Evolutionary conservation across 53 echinoderm and acorn worm species (phyloP).

Genomic region (Holothuria leucospilota): DNA sequence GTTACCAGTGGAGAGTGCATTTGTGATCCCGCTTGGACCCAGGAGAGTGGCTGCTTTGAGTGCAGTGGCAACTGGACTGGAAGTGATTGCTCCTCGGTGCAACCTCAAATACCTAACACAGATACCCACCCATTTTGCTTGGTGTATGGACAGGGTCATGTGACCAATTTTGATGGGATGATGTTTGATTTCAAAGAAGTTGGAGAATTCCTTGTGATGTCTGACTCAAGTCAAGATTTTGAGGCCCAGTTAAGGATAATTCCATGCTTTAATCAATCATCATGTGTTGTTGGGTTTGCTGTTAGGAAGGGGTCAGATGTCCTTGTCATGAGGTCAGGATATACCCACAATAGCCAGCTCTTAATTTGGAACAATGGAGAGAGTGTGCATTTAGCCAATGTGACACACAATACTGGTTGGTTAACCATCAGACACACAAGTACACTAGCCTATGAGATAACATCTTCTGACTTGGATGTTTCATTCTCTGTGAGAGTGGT

Average conservation of each 20-base stretch:
- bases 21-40: slow-evolving; percentile 79
- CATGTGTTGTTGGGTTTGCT: slow-evolving; percentile 77
- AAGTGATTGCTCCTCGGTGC: slow-evolving; percentile 64
- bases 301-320: slow-evolving; percentile 54
- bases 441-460: slow-evolving; percentile 63
- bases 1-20: slow-evolving; percentile 74
- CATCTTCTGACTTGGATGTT: slow-evolving; percentile 34
- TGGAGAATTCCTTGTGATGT: slow-evolving; percentile 73
- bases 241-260: slow-evolving; percentile 69
- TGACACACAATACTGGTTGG: slow-evolving; percentile 33
- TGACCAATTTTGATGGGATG: slow-evolving; percentile 75
- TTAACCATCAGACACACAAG: slow-evolving; percentile 60
- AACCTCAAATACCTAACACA: slow-evolving; percentile 53
- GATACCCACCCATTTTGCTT: slow-evolving; percentile 57
- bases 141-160: slow-evolving; percentile 87
- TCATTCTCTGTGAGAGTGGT: slow-evolving; percentile 57
- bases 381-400: slow-evolving; percentile 43
- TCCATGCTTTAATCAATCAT: slow-evolving; percentile 78
- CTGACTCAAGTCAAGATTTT: slow-evolving; percentile 44
- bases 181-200: slow-evolving; percentile 91
- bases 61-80: slow-evolving; percentile 84
- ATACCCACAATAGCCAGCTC: slow-evolving; percentile 59
- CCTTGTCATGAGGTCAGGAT: slow-evolving; percentile 71
- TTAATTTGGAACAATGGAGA: slow-evolving; percentile 72
- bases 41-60: slow-evolving; percentile 76